Evolutionary conservation across 2,888 invertebrate species (phyloP).

Genomic region (Apantesis nais): DNA sequence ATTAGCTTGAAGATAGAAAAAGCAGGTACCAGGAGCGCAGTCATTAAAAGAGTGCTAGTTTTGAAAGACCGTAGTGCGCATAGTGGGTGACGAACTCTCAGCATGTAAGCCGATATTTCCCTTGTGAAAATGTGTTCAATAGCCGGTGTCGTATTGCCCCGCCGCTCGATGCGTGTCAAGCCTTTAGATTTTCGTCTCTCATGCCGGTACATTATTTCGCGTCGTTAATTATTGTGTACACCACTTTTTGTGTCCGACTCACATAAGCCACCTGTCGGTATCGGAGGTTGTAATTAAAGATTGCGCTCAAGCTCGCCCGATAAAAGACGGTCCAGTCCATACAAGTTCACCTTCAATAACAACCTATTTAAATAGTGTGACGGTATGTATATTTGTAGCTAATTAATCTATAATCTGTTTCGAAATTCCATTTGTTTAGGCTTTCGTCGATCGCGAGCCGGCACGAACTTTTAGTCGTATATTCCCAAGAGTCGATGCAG

Average conservation of each 20-base stretch:
- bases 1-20: conserved; percentile 1
- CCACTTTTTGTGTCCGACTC: conserved; percentile 71
- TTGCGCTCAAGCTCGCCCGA: conserved; percentile 58
- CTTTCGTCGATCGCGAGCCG: conserved; percentile 47
- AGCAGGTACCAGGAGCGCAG: conserved; percentile 56
- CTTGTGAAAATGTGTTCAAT: conserved; percentile 82
- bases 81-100: conserved; percentile 77
- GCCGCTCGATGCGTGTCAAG: conserved; percentile 67
- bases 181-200: conserved; percentile 83
- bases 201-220: conserved; percentile 84
- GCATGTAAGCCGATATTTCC: conserved; percentile 82
- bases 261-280: conserved; percentile 80
- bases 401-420: conserved; percentile 26
- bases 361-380: conserved; percentile 42
- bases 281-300: conserved; percentile 74
- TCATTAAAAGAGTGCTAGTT: conserved; percentile 55
- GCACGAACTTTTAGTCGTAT: conserved; percentile 57
- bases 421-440: conserved; percentile 31
- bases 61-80: conserved; percentile 56
- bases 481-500: conserved; percentile 67
- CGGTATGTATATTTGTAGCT: conserved; percentile 45
- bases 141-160: conserved; percentile 78
- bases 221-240: conserved; percentile 82
- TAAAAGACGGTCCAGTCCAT: conserved; percentile 59
- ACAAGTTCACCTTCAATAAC: conserved; percentile 72